Base-by-base conservation (phyloP, 2,113 vertebrate species). In the Prunella fulvescens region DNA sequence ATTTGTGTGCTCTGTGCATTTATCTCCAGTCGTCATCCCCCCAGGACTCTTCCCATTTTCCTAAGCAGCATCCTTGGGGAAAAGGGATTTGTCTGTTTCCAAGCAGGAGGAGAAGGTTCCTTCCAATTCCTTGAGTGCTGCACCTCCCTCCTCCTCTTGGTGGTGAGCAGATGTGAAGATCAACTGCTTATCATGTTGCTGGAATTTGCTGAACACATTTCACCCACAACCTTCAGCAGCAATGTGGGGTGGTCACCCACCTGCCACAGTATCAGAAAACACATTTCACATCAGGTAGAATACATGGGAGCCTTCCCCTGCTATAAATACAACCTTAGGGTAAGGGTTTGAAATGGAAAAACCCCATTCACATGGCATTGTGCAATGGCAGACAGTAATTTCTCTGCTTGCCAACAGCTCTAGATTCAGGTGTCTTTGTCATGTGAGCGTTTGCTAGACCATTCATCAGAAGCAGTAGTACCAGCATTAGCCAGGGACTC, bases 391-490 rank as follows among this genome's bases (percentile, higher is more conserved):
- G 61, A 20, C 53, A 65, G 47, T 56, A 1, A 71, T 71, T 88
- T 60, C 19, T 57, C 71, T 92, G 84, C 57, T 56, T 26, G 31
- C 42, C 67, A 39, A 31, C 50, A 64, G 35, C 60, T 93, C 64
- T 71, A 80, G 92, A 90, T 94, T 80, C 86, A 85, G 77, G 44
- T 79, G 81, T 70, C 37, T 61, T 88, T 88, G 81, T 62, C 37
- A 48, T 50, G 81, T 86, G 86, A 56, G 66, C 69, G 73, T 87
- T 83, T 87, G 51, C 40, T 42, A 42, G 42, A 86, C 45, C 58
- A 54, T 89, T 86, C 15, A 81, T 39, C 28, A 81, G 83, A 92
- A 95, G 42, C 79, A 93, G 67, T 64, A 78, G 50, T 87, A 95
- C 83, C 45, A 45, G 77, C 88, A 62, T 42, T 37, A 83, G 44